These are phyloP conservation scores for Solenopsis fugax DNA, from an alignment of 1,140 invertebrate species.

Conservation along the genomic window DNA sequence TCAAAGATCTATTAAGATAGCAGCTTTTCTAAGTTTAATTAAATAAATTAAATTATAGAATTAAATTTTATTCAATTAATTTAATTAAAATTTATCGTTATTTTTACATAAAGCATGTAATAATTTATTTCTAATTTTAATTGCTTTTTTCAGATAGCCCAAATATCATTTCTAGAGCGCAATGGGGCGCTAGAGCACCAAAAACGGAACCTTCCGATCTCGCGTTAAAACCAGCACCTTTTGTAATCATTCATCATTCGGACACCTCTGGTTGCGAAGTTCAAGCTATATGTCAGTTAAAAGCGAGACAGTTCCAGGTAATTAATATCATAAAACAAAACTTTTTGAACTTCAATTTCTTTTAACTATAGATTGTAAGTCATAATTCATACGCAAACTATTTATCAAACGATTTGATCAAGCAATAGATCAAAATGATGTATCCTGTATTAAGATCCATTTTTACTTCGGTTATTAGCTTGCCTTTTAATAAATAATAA, in stretches of 20 bases:
- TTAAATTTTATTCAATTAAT: neutral
- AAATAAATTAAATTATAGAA: neutral
- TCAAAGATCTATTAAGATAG: neutral
- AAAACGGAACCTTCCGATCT: slow-evolving; percentile 54
- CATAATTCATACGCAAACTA: neutral
- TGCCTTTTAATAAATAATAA: neutral
- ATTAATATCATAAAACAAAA: slow-evolving; percentile 18
- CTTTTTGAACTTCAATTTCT: slow-evolving; percentile 21
- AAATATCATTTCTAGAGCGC: slow-evolving; percentile 76
- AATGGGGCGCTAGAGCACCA: slow-evolving; percentile 80
- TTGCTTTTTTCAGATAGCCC: slow-evolving; percentile 48
- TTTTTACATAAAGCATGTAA: neutral
- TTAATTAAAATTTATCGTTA: neutral
- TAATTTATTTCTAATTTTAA: slow-evolving; percentile 14
- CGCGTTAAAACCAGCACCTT: slow-evolving; percentile 73
- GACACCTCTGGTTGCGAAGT: slow-evolving; percentile 78
- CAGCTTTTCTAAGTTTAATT: neutral
- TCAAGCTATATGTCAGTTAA: slow-evolving; percentile 76
- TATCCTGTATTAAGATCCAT: neutral
- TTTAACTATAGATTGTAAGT: neutral
- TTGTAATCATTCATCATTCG: slow-evolving; percentile 85
- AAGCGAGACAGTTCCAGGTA: slow-evolving; percentile 80
- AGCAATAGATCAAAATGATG: neutral
- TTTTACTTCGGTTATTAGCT: neutral
- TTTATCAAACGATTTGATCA: neutral